Evolutionary conservation across 2,797 vertebrate species (phyloP), one percentile per base, ranked within the genome.

Genomic region (Echiichthys vipera): DNA sequence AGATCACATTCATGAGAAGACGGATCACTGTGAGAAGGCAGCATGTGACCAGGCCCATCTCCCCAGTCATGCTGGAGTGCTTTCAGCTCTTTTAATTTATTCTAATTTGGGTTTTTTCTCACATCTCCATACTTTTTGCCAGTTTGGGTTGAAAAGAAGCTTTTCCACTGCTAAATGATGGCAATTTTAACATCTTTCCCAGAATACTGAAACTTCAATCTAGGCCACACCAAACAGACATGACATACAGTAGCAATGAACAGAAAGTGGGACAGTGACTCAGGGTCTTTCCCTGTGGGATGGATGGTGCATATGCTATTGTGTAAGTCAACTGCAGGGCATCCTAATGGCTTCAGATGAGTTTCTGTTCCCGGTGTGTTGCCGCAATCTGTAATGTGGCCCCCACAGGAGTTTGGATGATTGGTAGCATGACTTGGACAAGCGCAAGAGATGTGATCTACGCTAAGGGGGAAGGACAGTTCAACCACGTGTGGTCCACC

Each of bases 1-100:
- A 78, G 81, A 93, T 92, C 85, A 81, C 89, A 86, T 85, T 89
- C 74, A 88, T 81, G 77, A 74, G 83, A 88, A 87, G 91, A 89
- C 70, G 22, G 84, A 88, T 87, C 66, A 65, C 84, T 84, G 64
- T 61, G 42, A 65, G 68, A 81, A 85, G 54, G 69, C 58, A 71
- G 65, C 18, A 7, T 74, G 83, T 69, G 76, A 81, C 80, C 65
- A 18, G 61, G 49, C 72, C 78, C 67, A 65, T 84, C 89, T 84
- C 70, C 42, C 18, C 71, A 71, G 81, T 85, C 80, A 83, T 24
- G 51, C 65, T 61, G 56, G 59, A 77, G 65, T 68, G 46, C 67
- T 72, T 83, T 68, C 22, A 6, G 45, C 66, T 70, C 34, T 22
- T 83, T 22, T 78, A 73, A 84, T 86, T 84, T 77, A 70, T 84